Base-by-base conservation (phyloP, 2,888 invertebrate genomes). In the Odontocolon sp. region DNA sequence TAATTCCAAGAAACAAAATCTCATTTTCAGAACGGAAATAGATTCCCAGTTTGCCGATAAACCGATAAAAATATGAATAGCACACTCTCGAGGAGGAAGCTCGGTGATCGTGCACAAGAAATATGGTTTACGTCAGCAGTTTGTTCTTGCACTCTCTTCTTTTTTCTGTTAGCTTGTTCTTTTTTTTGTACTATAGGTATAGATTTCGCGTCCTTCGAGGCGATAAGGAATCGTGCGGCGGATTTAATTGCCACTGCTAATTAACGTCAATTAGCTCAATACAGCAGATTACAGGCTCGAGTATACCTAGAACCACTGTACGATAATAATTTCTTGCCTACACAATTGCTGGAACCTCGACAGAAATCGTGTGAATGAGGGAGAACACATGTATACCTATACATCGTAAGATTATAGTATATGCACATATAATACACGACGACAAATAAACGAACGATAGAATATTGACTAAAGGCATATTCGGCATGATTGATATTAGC, bases 1-100 rank as follows among this genome's bases (percentile, higher is more conserved):
- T n/a, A 11, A 18, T 67, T 67, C 61, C 18, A 23, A 61, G 61
- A 68, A 68, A 28, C 38, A 26, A 31, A 68, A 68, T 68, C 61
- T 63, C 26, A 36, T 26, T 68, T 68, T 68, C 38, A 45, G 40
- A 45, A 68, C 38, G 61, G 61, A 74, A 63, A 56, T 47, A 23
- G 40, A 40, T 67, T 38, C 38, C 73, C 31, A 36, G 54, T 61
- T 68, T 14, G 23, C 45, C 36, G 54, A 63, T 68, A 31, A 23
- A 14, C 26, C 45, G 61, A 67, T 61, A 54, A 72, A 16, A 36
- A 59, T 40, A 36, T 45, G 26, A 33, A 45, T 40, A n/a, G 28
- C 31, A 33, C 18, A n/a, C 47, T 2, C 0, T 56, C 16, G 14
- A 8, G 23, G 18, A 11, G 45, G 14, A 9, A 21, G 21, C 6